Evolutionary conservation across 2,888 invertebrate species (phyloP).

Genomic region (Dryobotodes eremita): DNA sequence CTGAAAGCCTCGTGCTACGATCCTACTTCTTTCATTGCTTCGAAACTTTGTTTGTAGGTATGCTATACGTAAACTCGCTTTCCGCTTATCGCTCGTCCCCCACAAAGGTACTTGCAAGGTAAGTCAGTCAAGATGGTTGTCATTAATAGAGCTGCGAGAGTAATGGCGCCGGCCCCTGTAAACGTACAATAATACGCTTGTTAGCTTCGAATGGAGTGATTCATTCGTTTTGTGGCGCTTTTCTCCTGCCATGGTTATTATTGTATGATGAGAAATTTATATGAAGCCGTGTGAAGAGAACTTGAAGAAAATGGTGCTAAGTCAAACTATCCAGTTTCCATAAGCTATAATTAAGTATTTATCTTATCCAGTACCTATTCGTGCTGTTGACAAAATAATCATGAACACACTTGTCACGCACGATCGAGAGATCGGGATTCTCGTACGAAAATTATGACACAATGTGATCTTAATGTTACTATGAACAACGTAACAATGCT

Average conservation of each 20-base stretch:
- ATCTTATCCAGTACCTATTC: background rate
- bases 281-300: background rate
- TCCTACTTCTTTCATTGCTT: no score
- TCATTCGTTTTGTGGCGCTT: conserved; percentile 63
- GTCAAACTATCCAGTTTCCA: background rate
- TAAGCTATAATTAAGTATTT: background rate
- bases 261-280: conserved; percentile 12
- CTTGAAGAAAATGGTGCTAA: no score
- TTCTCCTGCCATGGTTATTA: conserved; percentile 11
- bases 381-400: background rate
- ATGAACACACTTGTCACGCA: background rate
- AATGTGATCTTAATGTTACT: background rate
- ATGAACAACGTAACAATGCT: background rate
- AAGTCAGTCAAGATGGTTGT: conserved; percentile 86
- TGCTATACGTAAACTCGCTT: conserved; percentile 49
- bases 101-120: conserved; percentile 77
- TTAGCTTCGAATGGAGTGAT: conserved; percentile 79
- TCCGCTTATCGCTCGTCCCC: conserved; percentile 56
- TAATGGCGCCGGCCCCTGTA: conserved; percentile 79
- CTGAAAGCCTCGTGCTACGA: no score
- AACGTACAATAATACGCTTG: conserved; percentile 83
- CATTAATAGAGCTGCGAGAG: conserved; percentile 86
- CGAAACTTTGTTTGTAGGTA: no score
- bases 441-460: background rate
- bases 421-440: background rate